phyloP scores from a whole-genome alignment of 2,113 vertebrate species.

The Seriola aureovittata region DNA sequence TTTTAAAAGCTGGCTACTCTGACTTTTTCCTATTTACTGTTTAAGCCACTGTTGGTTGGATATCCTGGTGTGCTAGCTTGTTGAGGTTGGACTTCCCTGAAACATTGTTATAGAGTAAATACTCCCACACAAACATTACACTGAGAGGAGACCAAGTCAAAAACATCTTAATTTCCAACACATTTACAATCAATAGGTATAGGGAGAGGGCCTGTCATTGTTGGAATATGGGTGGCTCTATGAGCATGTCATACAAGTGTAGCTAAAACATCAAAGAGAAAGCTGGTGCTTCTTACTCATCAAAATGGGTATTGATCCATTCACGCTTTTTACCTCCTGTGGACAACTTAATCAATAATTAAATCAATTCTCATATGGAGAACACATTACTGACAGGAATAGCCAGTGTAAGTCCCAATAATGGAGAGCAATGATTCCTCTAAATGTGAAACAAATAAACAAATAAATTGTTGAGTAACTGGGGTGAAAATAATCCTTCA shows the following conservation, averaged over 20 bases:
- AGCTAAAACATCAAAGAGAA: slow-evolving; percentile 47
- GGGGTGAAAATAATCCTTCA: slow-evolving; percentile 47
- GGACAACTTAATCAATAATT: slow-evolving; percentile 74
- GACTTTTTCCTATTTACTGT: slow-evolving; percentile 5
- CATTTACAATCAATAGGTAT: not conserved
- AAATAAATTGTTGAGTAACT: slow-evolving; percentile 38
- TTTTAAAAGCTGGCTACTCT: not conserved
- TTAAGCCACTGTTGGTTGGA: not conserved
- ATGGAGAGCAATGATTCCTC: slow-evolving; percentile 27
- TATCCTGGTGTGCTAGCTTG: slow-evolving; percentile 44
- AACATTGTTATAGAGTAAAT: not conserved
- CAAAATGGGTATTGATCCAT: slow-evolving; percentile 72
- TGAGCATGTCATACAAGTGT: slow-evolving; percentile 32
- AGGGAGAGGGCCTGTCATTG: not conserved
- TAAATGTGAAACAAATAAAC: slow-evolving; percentile 55
- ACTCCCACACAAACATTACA: not conserved
- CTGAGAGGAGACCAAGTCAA: not conserved
- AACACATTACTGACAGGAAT: slow-evolving; percentile 67
- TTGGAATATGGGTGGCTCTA: not conserved
- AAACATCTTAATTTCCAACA: not conserved
- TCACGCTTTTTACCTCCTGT: slow-evolving; percentile 69
- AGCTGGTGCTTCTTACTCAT: slow-evolving; percentile 52
- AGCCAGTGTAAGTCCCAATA: slow-evolving; percentile 32
- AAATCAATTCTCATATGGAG: slow-evolving; percentile 69
- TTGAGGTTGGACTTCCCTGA: not conserved